Conservation (phyloP, 2,888 invertebrate genomes). For the Hypomecis punctinalis region DNA sequence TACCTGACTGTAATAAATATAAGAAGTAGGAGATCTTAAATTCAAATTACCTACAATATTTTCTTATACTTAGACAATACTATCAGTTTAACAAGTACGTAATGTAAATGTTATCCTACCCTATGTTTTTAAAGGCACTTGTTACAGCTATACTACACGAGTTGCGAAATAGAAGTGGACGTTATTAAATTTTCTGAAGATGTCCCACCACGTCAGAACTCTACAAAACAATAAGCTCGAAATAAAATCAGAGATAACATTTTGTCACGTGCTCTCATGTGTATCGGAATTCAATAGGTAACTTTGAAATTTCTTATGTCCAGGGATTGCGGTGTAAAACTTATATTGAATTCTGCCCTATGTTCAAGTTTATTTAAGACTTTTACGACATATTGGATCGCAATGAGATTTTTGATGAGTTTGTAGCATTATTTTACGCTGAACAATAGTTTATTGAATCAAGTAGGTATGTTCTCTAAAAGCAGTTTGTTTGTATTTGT, state of each 20-base stretch:
- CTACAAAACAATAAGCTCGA: slow-evolving; percentile 27
- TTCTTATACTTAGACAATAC: no score
- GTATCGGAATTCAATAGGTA: slow-evolving; percentile 50
- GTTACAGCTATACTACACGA: no score
- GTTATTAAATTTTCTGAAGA: background rate
- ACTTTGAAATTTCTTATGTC: slow-evolving; percentile 46
- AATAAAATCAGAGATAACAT: slow-evolving; percentile 38
- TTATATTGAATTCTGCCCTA: slow-evolving; percentile 42
- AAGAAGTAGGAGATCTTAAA: no score
- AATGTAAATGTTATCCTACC: no score
- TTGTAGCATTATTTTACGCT: background rate
- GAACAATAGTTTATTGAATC: background rate
- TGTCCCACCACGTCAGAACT: slow-evolving; percentile 2
- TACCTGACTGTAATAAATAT: no score
- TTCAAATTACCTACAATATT: no score
- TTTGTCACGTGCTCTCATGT: slow-evolving; percentile 43
- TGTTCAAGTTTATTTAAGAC: slow-evolving; percentile 36
- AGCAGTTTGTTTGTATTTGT: background rate
- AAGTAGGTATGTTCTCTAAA: background rate
- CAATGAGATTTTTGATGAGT: slow-evolving; percentile 1
- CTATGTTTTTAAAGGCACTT: no score
- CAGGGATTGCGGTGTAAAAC: slow-evolving; percentile 36
- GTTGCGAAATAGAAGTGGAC: background rate
- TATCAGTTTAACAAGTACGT: no score
- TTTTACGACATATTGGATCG: slow-evolving; percentile 7